Conservation (phyloP, 2,888 invertebrate genomes). For the Mythimna vitellina region DNA sequence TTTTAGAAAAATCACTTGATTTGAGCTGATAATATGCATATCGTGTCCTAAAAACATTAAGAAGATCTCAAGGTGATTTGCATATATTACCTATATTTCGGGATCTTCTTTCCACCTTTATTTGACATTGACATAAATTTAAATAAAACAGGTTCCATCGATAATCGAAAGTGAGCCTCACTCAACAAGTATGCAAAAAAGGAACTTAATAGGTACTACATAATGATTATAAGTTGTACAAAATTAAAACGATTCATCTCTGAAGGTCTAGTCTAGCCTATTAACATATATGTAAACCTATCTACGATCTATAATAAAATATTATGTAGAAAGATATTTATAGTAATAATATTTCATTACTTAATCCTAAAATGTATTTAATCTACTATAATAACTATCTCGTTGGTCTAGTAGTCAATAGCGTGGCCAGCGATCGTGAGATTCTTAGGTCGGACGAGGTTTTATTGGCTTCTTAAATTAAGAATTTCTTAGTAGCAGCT, state of each 20-base stretch:
- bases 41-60: constrained; percentile 40
- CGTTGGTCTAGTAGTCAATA: not conserved
- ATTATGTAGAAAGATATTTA: constrained; percentile 9
- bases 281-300: constrained; percentile 41
- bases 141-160: constrained; percentile 78
- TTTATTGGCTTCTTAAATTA: not conserved
- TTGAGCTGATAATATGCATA: not conserved
- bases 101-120: constrained; percentile 79
- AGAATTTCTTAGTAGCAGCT: not conserved
- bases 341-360: not conserved
- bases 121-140: constrained; percentile 86
- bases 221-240: constrained; percentile 47
- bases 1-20: constrained; percentile 13
- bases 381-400: not conserved
- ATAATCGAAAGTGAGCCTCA: constrained; percentile 81
- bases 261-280: constrained; percentile 43
- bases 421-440: not conserved
- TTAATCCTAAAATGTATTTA: not conserved
- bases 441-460: not conserved
- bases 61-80: constrained; percentile 40
- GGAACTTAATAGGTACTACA: constrained; percentile 56
- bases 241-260: constrained; percentile 46
- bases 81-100: constrained; percentile 53
- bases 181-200: constrained; percentile 73
- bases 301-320: constrained; percentile 19